These are phyloP conservation scores for Ceriagrion tenellum DNA, from an alignment of 2,888 invertebrate genomes.

Conservation along the genomic window DNA sequence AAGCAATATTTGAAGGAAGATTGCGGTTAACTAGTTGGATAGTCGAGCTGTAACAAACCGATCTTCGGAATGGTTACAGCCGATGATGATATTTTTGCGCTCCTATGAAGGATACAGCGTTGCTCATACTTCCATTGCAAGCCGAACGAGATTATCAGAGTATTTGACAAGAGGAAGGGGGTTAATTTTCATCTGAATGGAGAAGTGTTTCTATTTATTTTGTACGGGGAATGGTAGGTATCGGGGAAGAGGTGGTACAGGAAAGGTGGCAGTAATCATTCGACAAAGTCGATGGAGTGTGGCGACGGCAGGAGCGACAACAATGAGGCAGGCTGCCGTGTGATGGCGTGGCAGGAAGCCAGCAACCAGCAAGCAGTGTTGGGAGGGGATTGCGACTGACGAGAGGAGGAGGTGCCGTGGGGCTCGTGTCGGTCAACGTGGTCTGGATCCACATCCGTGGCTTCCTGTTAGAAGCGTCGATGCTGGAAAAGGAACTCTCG, in stretches of 20 bases:
- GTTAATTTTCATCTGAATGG: too few relatives aligned
- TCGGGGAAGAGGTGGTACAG: not conserved
- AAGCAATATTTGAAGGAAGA: too few relatives aligned
- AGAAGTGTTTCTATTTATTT: too few relatives aligned
- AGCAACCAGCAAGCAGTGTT: not conserved
- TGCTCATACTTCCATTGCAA: too few relatives aligned
- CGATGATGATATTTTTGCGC: too few relatives aligned
- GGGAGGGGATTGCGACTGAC: not conserved
- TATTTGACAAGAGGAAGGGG: too few relatives aligned
- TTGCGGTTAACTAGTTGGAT: too few relatives aligned
- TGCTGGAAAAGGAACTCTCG: not conserved
- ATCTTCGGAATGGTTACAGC: too few relatives aligned
- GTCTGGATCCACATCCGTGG: slow-evolving; percentile 6
- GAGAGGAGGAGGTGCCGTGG: not conserved
- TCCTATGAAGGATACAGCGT: too few relatives aligned
- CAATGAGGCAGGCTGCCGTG: slow-evolving; percentile 15
- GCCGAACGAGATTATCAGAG: too few relatives aligned
- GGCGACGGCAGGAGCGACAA: not conserved
- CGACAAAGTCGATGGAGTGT: not conserved
- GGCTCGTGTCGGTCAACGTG: slow-evolving; percentile 43
- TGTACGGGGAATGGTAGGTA: not conserved
- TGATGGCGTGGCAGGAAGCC: slow-evolving; percentile 53
- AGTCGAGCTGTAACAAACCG: too few relatives aligned
- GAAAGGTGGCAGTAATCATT: not conserved
- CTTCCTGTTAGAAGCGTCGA: not conserved